Base-by-base conservation (phyloP, 2,888 invertebrate genomes). In the Anaspis maculata region DNA sequence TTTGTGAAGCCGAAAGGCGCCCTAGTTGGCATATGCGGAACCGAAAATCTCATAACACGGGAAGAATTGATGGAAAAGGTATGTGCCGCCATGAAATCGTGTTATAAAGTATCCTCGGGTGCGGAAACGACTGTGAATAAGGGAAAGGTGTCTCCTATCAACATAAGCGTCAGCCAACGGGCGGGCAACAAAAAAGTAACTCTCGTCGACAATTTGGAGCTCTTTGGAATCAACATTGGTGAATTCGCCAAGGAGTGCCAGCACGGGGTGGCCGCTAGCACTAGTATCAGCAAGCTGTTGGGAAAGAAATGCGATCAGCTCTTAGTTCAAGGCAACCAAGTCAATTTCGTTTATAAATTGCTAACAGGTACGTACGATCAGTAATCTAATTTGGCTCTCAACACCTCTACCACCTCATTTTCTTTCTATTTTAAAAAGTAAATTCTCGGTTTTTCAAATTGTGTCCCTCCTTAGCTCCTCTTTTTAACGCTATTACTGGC, bases 141-240 rank as follows among this genome's bases (percentile, higher is more conserved):
- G 56, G 79, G 80, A 26, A 79, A 81, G 59, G 69, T 90, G 29
- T 79, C 83, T 19, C 80, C 85, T 3, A 79, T 94, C 45, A 77
- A 75, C 48, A 79, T 94, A 68, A 76, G 76, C 10, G 75, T 89
- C 3, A 79, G 76, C 12, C 79, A 77, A n/a, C 68, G 92, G 37
- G 77, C 83, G 13, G 84, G 87, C 13, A 89, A 89, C 60, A 94
- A 94, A 62, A 91, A 90, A 74, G 91, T 85, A 32, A 95, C 95
- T 1, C 64, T 94, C 30, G 77, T 96, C 2, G 87, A 88, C 48
- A 92, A 95, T 67, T 72, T 95, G 55, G 88, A 91, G 57, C 68
- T 77, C 37, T 95, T 80, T 65, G 91, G 92, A 15, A 85, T 95
- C 50, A 79, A 79, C 49, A 70, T 88, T 37, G 65, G 73, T 14